These are phyloP conservation scores for Glossophaga mutica DNA, from an alignment of 2,797 vertebrate genomes.

Conservation along the genomic window DNA sequence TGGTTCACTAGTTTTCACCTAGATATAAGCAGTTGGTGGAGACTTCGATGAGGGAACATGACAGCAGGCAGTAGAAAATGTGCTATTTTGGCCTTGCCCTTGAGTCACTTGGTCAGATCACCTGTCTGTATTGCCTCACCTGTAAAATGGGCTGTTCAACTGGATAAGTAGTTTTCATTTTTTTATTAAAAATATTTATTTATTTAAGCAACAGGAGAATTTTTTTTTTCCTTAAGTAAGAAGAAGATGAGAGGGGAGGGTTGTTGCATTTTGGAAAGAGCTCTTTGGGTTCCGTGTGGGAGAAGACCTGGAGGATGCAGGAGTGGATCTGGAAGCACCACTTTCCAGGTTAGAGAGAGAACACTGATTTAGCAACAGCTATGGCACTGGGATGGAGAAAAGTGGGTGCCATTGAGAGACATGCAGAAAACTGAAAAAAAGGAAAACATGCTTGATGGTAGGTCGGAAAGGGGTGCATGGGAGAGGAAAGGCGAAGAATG, in stretches of 20 bases:
- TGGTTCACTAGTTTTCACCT: not conserved
- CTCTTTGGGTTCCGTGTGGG: not conserved
- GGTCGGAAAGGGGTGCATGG: not conserved
- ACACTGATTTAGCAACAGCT: not conserved
- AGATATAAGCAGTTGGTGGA: not conserved
- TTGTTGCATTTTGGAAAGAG: not conserved
- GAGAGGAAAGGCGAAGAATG: not conserved
- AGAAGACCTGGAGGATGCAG: not conserved
- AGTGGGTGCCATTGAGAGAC: not conserved
- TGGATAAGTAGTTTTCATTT: not conserved
- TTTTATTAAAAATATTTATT: constrained; percentile 4
- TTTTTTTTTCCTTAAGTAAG: not conserved
- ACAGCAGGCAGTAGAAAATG: not conserved
- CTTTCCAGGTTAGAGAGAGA: not conserved
- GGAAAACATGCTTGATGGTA: not conserved
- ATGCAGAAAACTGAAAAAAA: not conserved
- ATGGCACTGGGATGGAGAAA: not conserved
- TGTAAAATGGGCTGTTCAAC: not conserved
- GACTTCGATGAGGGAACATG: not conserved
- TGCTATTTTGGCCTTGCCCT: not conserved
- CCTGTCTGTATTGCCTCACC: not conserved
- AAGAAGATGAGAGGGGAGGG: not conserved
- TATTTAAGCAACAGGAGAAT: not conserved
- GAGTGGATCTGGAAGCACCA: not conserved
- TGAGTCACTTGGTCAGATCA: not conserved